Evolutionary conservation across 2,888 invertebrate genomes (phyloP), one percentile per base, ranked within the genome.

Genomic region (Chironomus riparius): DNA sequence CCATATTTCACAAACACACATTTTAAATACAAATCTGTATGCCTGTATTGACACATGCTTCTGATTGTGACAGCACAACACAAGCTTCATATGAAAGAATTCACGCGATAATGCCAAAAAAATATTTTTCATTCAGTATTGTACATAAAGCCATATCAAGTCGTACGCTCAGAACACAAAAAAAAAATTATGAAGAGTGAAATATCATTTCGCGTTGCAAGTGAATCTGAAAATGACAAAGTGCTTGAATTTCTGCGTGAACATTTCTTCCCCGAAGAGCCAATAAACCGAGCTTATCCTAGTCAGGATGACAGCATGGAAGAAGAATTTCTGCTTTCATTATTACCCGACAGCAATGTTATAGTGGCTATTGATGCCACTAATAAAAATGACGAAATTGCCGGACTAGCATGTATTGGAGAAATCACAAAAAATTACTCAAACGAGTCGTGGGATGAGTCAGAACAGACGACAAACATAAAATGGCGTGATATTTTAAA

Each of bases 401-500:
- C 68, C 7, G 74, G 74, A 2, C 47, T 74, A n/a, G 68, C 68
- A 5, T 48, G 7, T 3, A 18, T 74, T 10, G 74, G 74, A 18
- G 68, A 65, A 74, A 74, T 74, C n/a, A 68, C 65, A 5, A 47
- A 65, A 48, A 22, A 68, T 18, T 74, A 74, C 15, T 65, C 74
- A 7, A 47, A 47, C 22, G 74, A 74, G 12, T 65, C 68, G 4
- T 68, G 74, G 74, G 74, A 74, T 6, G 74, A 74, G 28, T 65
- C 68, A 18, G 74, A 74, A 22, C 48, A 21, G 22, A 68, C 74
- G n/a, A 47, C 68, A 18, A 47, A 74, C 38, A 10, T n/a, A n/a
- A 74, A 65, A 65, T 74, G 74, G 74, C 74, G 74, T 4, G 74
- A 74, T 22, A 68, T 74, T 47, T 68, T 74, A 22, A 65, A 74